phyloP scores from a whole-genome alignment of 2,113 vertebrate genomes.

The Oryzias curvinotus region DNA sequence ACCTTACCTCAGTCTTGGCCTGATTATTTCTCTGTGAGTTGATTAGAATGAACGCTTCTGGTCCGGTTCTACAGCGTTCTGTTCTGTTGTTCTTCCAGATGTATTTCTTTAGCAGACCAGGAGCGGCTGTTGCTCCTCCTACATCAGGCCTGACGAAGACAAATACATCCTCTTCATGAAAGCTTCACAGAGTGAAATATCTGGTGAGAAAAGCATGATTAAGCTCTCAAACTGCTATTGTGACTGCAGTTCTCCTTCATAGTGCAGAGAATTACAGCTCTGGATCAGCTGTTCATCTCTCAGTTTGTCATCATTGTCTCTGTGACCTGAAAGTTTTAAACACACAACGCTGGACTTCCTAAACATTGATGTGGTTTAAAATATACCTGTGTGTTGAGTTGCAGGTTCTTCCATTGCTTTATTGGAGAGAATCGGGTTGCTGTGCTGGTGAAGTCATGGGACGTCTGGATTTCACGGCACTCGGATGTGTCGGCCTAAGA shows the following conservation, averaged over 20 bases:
- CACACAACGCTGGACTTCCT: conserved; percentile 65
- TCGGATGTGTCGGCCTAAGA: conserved; percentile 29
- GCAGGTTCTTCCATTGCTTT: conserved; percentile 77
- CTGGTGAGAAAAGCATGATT: background rate
- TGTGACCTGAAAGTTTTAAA: conserved; percentile 25
- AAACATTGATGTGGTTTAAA: conserved; percentile 65
- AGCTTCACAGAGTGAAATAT: conserved; percentile 48
- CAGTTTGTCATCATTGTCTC: background rate
- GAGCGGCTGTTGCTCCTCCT: too few species aligned
- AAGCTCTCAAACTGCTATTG: background rate
- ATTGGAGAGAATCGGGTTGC: conserved; percentile 72
- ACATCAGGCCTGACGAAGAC: background rate
- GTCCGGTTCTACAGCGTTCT: background rate
- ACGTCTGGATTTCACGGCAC: conserved; percentile 67
- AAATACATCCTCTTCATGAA: conserved; percentile 59
- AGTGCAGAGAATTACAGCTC: too few species aligned
- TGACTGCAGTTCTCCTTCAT: too few species aligned
- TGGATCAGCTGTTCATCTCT: background rate
- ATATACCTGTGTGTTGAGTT: conserved; percentile 63
- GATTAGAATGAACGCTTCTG: background rate
- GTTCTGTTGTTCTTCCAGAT: conserved; percentile 65
- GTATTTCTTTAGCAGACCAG: conserved; percentile 88
- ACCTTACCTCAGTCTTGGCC: background rate
- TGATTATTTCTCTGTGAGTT: background rate
- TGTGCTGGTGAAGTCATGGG: conserved; percentile 58